Base-by-base conservation (phyloP, 53 echinoderm and acorn worm species). In the Zoroaster sp. region DNA sequence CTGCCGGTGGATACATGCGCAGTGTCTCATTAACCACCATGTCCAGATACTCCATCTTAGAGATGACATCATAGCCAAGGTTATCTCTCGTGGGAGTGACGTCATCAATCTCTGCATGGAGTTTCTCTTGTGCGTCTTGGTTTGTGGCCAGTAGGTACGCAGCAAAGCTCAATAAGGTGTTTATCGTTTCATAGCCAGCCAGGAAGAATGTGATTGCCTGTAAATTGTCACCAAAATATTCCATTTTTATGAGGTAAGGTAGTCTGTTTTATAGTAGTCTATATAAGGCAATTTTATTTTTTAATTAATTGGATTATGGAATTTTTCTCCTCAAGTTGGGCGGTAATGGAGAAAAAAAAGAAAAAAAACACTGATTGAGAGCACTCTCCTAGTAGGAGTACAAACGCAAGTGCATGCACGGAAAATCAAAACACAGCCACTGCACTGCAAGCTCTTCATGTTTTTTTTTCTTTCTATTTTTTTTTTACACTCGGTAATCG, bases 101-200 rank as follows among this genome's bases (percentile, higher is more conserved):
- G 74, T 89, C 31, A 43, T 91, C 91, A 28, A 95, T 83, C 73
- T 95, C 95, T 11, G 78, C 75, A 17, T 89, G 78, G 1, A 95
- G 87, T 54, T 82, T 89, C 36, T 95, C 93, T 51, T 95, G 95
- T 13, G 72, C 46, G 17, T 91, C 91, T 80, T 77, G 91, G 45
- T 95, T 83, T 47, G 87, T 89, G 8, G 95, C 95, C 10, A 91
- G 74, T 13, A 88, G 59, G 66, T 94, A 93, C 14, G 87, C 85
- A 20, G 87, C 28, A 73, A 91, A 91, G 46, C 93, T 47, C 45
- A 95, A 69, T 10, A 86, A 40, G 0, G 91, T 87, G 76, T 86
- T 91, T 12, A 91, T 93, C 10, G 95, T 95, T 59, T 95, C 95
- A 78, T 93, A 95, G 3, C 95, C 95, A 41, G 95, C 95, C 39